Conservation (phyloP, 2,113 vertebrate species). For the Cettia cetti region DNA sequence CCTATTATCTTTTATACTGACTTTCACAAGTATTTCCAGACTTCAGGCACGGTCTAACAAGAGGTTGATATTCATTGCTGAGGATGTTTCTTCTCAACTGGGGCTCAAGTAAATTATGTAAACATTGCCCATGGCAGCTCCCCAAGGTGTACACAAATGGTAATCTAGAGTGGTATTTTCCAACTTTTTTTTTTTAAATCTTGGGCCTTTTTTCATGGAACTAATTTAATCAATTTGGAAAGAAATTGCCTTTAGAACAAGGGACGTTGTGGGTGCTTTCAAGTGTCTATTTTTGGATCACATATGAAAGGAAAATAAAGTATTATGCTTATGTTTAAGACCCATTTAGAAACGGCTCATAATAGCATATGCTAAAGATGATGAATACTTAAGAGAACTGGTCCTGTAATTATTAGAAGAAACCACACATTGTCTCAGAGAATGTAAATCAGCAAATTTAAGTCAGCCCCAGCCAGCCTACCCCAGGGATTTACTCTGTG, state of each 20-base stretch:
- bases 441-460: slow-evolving; percentile 50
- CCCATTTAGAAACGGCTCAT: neutral
- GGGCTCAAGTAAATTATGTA: neutral
- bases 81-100: neutral
- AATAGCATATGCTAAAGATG: slow-evolving; percentile 13
- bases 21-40: slow-evolving; percentile 13
- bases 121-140: slow-evolving; percentile 1
- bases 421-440: slow-evolving; percentile 31
- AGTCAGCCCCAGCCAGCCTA: neutral
- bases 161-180: neutral
- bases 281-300: slow-evolving; percentile 14
- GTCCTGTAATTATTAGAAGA: slow-evolving; percentile 51
- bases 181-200: neutral
- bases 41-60: neutral
- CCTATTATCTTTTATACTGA: neutral
- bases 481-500: neutral
- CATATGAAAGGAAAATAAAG: slow-evolving; percentile 17
- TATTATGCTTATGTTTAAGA: neutral
- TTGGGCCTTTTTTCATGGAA: neutral
- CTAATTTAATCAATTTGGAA: slow-evolving; percentile 14
- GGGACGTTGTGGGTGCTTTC: neutral
- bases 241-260: slow-evolving; percentile 13
- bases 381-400: slow-evolving; percentile 51
- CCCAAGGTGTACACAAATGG: neutral
- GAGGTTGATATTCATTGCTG: neutral